A percentile compares a stretch with the other conserved stretches of the same genome.
phyloP scores from a whole-genome alignment of 2,797 vertebrate genomes.

The Dicrostonyx torquatus region DNA sequence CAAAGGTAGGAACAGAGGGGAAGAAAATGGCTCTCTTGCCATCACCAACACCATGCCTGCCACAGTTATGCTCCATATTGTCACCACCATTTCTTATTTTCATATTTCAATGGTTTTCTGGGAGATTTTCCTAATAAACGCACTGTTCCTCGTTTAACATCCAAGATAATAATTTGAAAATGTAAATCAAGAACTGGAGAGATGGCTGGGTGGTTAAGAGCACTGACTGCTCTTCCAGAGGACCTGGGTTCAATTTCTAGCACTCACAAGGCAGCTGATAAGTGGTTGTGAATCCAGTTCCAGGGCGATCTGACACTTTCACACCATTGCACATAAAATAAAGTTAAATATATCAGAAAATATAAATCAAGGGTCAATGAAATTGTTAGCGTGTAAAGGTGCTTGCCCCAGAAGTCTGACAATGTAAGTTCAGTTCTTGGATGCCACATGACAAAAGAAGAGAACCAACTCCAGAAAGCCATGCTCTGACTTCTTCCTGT shows the following conservation, averaged over 20 bases:
- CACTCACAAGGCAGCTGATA: no score
- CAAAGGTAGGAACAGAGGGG: background rate
- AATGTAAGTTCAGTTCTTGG: background rate
- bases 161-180: slow-evolving; percentile 42
- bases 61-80: background rate
- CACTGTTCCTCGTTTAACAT: background rate
- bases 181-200: background rate
- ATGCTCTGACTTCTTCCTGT: background rate
- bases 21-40: background rate
- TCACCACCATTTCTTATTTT: slow-evolving; percentile 19
- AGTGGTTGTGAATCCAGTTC: no score
- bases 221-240: no score
- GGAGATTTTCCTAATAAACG: slow-evolving; percentile 27
- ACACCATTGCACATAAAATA: no score
- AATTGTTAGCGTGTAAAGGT: background rate
- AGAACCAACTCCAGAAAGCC: background rate
- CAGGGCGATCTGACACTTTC: no score
- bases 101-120: slow-evolving; percentile 44
- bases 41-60: background rate
- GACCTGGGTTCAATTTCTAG: no score
- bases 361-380: slow-evolving; percentile 10
- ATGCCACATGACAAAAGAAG: background rate
- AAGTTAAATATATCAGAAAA: background rate
- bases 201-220: background rate
- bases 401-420: background rate